These are phyloP conservation scores for Brachionus paranguensis DNA, from an alignment of 1,140 invertebrate species.

Conservation along the genomic window DNA sequence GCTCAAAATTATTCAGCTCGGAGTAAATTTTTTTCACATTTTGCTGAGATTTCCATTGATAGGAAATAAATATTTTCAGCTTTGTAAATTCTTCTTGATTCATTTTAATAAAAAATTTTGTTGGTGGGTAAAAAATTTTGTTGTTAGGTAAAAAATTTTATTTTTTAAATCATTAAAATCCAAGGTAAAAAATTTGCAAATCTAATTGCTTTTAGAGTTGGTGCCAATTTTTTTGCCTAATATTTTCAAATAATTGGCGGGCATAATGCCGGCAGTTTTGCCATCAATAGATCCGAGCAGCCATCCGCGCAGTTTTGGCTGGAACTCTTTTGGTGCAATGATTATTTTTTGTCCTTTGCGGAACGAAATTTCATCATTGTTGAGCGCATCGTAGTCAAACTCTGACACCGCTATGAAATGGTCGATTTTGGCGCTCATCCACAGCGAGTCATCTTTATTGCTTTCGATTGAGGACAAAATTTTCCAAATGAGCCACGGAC, in stretches of 20 bases:
- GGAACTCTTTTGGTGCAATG: conserved; percentile 72
- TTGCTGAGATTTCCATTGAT: background rate
- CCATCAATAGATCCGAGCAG: conserved; percentile 60
- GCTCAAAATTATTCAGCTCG: background rate
- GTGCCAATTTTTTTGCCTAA: conserved; percentile 45
- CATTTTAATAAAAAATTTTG: background rate
- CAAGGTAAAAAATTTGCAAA: background rate
- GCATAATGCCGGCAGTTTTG: conserved; percentile 67
- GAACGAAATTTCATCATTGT: conserved; percentile 70
- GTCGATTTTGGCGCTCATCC: conserved; percentile 62
- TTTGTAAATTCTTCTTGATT: background rate
- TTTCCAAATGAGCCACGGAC: conserved; percentile 84
- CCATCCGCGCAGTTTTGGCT: conserved; percentile 61
- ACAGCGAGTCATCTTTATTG: conserved; percentile 60
- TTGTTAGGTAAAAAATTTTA: background rate
- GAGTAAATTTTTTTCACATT: conserved; percentile 12
- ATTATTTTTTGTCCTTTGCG: conserved; percentile 68
- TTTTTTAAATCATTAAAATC: too few species aligned
- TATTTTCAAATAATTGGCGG: conserved; percentile 70
- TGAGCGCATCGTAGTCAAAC: conserved; percentile 69
- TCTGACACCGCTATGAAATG: conserved; percentile 67
- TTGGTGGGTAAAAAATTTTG: background rate
- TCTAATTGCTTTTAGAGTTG: background rate
- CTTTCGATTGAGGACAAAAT: conserved; percentile 64
- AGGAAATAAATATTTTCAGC: background rate